Evolutionary conservation across 2,113 vertebrate genomes (phyloP), one percentile per base, ranked within the genome.

Genomic region (Lepus timidus): DNA sequence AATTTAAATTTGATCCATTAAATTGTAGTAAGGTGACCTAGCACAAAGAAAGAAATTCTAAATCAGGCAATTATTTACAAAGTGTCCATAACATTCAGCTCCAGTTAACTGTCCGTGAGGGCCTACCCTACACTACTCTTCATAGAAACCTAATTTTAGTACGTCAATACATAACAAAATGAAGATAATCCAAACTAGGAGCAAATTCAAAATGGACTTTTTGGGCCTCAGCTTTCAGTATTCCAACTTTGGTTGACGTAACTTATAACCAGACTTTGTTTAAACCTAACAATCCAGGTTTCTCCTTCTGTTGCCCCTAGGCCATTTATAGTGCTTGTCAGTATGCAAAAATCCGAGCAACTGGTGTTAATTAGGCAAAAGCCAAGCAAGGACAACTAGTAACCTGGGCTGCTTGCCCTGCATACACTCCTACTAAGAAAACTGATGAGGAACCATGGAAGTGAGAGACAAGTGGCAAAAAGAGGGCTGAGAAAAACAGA

Each of bases 1-100:
- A 91, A 88, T 19, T 94, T 85, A 94, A 89, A 95, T 73, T n/a
- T 62, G 51, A 95, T 83, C 58, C 20, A 23, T 49, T 93, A 90
- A 65, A 81, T 78, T 82, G 17, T 16, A 93, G 17, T 65, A 90
- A 97, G 29, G 36, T 64, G 33, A 92, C 70, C 71, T 83, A 85
- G n/a, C 16, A n/a, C 6, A 17, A 68, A 81, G 67, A 78, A 36
- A 27, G 25, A 74, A 90, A 86, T 88, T 84, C 61, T 70, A 91
- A 96, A 91, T 89, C 89, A 71, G 36, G 13, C 44, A 80, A 76
- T 79, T 88, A 83, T 51, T 88, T 92, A 76, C 2, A 36, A 95
- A 27, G 49, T 76, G 9, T 87, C 17, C 78, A 0, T 86, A 75
- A 75, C n/a, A 93, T 20, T 70, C 20, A 55, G 14, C 23, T 83